Conservation (phyloP, 2,888 invertebrate genomes). For the Eupelmus urozonus region DNA sequence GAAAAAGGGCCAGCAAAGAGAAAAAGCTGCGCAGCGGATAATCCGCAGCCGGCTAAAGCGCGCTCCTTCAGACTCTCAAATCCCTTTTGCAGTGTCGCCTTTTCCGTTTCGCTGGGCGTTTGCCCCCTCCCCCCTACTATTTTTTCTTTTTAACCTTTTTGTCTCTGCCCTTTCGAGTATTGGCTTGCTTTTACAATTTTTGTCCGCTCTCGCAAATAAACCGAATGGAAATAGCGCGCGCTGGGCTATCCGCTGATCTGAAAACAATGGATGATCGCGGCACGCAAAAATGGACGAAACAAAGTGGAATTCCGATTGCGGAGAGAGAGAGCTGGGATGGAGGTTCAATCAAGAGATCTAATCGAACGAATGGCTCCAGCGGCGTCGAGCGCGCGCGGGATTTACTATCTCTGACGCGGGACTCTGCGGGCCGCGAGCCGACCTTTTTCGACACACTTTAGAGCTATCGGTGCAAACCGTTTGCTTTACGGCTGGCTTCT, state of each 20-base stretch:
- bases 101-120: not conserved
- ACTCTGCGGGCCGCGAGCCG: not conserved
- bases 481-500: not conserved
- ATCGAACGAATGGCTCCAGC: not conserved
- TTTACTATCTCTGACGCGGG: slow-evolving; percentile 6
- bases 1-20: not conserved
- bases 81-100: slow-evolving; percentile 59
- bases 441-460: slow-evolving; percentile 6
- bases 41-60: slow-evolving; percentile 63
- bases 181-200: no score
- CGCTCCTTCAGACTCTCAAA: slow-evolving; percentile 61
- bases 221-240: no score
- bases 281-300: not conserved
- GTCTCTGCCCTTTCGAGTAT: no score
- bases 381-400: not conserved
- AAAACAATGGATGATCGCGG: not conserved
- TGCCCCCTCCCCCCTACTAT: not conserved
- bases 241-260: no score
- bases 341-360: slow-evolving; percentile 37
- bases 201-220: no score
- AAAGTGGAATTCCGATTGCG: not conserved
- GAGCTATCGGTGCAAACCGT: not conserved
- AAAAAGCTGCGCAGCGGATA: slow-evolving; percentile 60
- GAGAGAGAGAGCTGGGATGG: no score
- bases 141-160: slow-evolving; percentile 8